These are phyloP conservation scores for Osmoderma eremita DNA, from an alignment of 2,888 invertebrate species.

Conservation along the genomic window DNA sequence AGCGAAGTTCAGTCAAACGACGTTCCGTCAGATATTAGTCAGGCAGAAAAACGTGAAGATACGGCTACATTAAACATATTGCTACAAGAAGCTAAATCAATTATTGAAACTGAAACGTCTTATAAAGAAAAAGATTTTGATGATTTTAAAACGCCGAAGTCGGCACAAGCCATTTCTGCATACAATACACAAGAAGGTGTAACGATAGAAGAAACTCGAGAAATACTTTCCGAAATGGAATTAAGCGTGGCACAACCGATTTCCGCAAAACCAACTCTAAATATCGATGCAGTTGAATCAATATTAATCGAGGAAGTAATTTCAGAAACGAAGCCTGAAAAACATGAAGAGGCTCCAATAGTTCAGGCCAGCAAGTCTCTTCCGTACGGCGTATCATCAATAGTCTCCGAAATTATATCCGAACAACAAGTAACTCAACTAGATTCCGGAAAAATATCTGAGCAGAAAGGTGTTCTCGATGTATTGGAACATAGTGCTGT, in stretches of 20 bases:
- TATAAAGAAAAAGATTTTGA: slow-evolving; percentile 71
- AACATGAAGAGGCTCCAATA: slow-evolving; percentile 75
- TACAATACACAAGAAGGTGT: slow-evolving; percentile 73
- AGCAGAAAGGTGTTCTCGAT: slow-evolving; percentile 60
- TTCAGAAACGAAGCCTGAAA: slow-evolving; percentile 78
- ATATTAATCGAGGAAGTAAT: slow-evolving; percentile 75
- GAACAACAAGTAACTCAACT: slow-evolving; percentile 59
- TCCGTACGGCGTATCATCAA: slow-evolving; percentile 63
- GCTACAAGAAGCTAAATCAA: slow-evolving; percentile 74
- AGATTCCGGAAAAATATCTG: slow-evolving; percentile 48
- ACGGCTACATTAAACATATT: slow-evolving; percentile 69
- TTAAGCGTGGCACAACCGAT: slow-evolving; percentile 66
- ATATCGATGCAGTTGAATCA: slow-evolving; percentile 72
- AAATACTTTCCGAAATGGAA: slow-evolving; percentile 69
- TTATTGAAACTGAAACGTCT: slow-evolving; percentile 71
- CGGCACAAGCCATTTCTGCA: slow-evolving; percentile 67
- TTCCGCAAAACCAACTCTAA: slow-evolving; percentile 69
- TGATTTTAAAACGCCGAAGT: slow-evolving; percentile 63
- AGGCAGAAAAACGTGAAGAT: slow-evolving; percentile 61
- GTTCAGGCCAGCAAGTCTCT: slow-evolving; percentile 61
- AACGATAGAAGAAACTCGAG: slow-evolving; percentile 69
- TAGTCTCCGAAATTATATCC: slow-evolving; percentile 66
- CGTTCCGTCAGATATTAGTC: slow-evolving; percentile 64
- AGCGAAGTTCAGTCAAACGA: slow-evolving; percentile 62
- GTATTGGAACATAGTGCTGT: slow-evolving; percentile 63